These are phyloP conservation scores for Liasis olivaceus DNA, from an alignment of 2,797 vertebrate genomes.

Conservation along the genomic window DNA sequence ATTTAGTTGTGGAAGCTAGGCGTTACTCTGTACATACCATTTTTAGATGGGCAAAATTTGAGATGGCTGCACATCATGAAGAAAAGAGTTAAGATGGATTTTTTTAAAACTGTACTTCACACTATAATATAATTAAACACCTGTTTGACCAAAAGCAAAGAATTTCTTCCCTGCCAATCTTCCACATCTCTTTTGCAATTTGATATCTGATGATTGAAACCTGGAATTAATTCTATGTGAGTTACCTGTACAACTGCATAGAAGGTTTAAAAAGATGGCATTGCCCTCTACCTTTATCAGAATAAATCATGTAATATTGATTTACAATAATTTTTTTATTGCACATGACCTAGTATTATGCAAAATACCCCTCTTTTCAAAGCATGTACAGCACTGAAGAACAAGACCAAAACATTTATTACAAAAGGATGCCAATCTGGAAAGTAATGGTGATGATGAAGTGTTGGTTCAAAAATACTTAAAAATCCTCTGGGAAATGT, in stretches of 20 bases:
- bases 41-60: slow-evolving; percentile 37
- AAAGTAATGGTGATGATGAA: slow-evolving; percentile 33
- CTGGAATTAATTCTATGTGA: slow-evolving; percentile 30
- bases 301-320: neutral
- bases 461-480: slow-evolving; percentile 56
- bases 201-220: slow-evolving; percentile 46
- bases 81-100: slow-evolving; percentile 14
- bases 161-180: neutral
- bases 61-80: slow-evolving; percentile 39
- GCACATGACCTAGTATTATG: slow-evolving; percentile 33
- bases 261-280: neutral
- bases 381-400: slow-evolving; percentile 25
- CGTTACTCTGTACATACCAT: slow-evolving; percentile 40
- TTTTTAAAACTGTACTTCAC: neutral
- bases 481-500: slow-evolving; percentile 37
- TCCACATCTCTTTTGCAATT: slow-evolving; percentile 49
- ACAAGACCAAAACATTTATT: slow-evolving; percentile 33
- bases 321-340: neutral
- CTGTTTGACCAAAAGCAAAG: slow-evolving; percentile 48
- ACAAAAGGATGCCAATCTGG: slow-evolving; percentile 22
- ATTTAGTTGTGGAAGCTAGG: slow-evolving; percentile 42
- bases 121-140: slow-evolving; percentile 45
- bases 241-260: neutral
- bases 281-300: neutral
- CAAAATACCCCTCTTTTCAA: slow-evolving; percentile 33